Base-by-base conservation (phyloP, 2,888 invertebrate species). In the Lasius platythorax region DNA sequence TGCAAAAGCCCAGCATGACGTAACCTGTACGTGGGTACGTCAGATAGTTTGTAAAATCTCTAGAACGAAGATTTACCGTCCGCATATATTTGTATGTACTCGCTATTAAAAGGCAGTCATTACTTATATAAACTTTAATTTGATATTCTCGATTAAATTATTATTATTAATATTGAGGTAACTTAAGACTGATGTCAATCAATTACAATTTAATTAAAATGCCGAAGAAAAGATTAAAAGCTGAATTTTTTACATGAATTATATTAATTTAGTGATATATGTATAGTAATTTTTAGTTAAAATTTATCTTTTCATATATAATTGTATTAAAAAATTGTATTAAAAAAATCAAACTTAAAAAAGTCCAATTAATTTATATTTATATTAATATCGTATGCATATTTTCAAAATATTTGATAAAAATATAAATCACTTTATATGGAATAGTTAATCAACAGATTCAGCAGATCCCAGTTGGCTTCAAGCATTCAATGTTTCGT, bases 41-140 rank as follows among this genome's bases (percentile, higher is more conserved):
- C 86, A 72, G 68, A 64, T 66, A 70, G 85, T 82, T 89, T 86
- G 89, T 88, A 85, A 87, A 85, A 85, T 79, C 83, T 83, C 61
- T 75, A 75, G 84, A 84, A 73, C 75, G 61, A 81, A 63, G 12
- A 37, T 81, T 81, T 50, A 63, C 18, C 43, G 23, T 58, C 18
- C 58, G 43, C 37, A 15, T 43, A 46, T 58, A 73, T 50, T 23
- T 28, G n/a, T 28, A 23, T 37, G 46, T 46, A 61, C 46, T 46
- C 12, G n/a, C 18, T 18, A 46, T 28, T 72, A 37, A 79, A 61
- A 46, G 15, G 37, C 46, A 43, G n/a, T 58, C 40, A 46, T 40
- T 18, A 3, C 12, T 53, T 40, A 12, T 6, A 18, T 82, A 73
- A 74, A 74, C 61, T 72, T 8, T n/a, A 63, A 66, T 81, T 72